phyloP scores from a whole-genome alignment of 1,140 invertebrate genomes.

The Apocrypta bakeri region DNA sequence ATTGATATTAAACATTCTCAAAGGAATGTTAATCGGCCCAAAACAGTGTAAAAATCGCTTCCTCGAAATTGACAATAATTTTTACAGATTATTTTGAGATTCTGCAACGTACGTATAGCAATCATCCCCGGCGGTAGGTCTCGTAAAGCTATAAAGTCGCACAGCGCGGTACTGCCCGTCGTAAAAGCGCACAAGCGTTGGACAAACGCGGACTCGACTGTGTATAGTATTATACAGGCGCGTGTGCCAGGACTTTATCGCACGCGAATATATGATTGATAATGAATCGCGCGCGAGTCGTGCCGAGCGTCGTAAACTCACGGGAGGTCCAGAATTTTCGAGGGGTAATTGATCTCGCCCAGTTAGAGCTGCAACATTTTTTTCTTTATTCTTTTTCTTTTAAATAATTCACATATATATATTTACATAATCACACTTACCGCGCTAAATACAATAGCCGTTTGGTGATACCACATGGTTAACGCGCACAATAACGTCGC shows the following conservation, averaged over 20 bases:
- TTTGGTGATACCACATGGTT: background rate
- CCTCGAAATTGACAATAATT: too few species aligned
- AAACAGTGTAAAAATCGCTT: too few species aligned
- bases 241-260: conserved; percentile 48
- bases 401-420: too few species aligned
- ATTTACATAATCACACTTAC: too few species aligned
- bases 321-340: conserved; percentile 45
- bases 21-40: too few species aligned
- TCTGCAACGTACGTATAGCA: too few species aligned
- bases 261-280: conserved; percentile 52
- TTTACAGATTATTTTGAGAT: too few species aligned
- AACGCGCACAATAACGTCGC: background rate
- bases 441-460: too few species aligned
- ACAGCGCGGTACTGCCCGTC: background rate
- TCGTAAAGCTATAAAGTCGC: conserved; percentile 56
- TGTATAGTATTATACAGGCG: background rate
- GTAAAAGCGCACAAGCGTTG: conserved; percentile 54
- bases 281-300: conserved; percentile 44
- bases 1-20: too few species aligned
- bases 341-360: conserved; percentile 45
- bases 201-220: conserved; percentile 40
- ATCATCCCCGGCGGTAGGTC: background rate
- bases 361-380: conserved; percentile 12
- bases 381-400: too few species aligned
- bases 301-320: conserved; percentile 54